These are phyloP conservation scores for Typhlichthys subterraneus DNA, from an alignment of 2,797 vertebrate species.

Conservation along the genomic window DNA sequence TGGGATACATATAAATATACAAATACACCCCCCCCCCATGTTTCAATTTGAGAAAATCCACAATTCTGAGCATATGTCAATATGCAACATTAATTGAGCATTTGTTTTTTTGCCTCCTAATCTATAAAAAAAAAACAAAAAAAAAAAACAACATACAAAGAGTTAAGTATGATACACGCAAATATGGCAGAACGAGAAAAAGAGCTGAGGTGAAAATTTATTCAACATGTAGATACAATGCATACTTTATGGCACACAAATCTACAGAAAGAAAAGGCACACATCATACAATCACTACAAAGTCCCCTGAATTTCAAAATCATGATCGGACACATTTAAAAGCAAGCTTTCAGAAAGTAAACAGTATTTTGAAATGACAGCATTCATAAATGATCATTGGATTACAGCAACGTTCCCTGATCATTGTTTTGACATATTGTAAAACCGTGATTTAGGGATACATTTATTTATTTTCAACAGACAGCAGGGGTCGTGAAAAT, in stretches of 20 bases:
- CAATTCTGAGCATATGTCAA: no score
- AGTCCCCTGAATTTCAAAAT: conserved; percentile 67
- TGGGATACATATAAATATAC: no score
- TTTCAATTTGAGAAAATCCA: no score
- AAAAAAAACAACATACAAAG: background rate
- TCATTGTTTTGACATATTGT: conserved; percentile 26
- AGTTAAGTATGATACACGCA: background rate
- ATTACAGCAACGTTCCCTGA: conserved; percentile 34
- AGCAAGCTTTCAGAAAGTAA: conserved; percentile 42
- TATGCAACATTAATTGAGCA: no score
- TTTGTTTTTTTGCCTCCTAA: no score
- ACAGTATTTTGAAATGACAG: conserved; percentile 10
- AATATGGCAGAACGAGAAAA: background rate
- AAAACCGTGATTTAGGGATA: conserved; percentile 29
- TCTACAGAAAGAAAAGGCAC: conserved; percentile 62
- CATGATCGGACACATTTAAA: conserved; percentile 58
- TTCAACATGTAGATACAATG: conserved; percentile 64
- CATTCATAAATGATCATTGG: conserved; percentile 46
- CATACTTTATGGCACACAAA: conserved; percentile 55
- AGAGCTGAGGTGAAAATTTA: conserved; percentile 59
- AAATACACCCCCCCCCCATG: no score
- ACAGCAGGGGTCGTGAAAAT: conserved; percentile 34
- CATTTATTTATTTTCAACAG: conserved; percentile 21
- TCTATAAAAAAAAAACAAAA: no score
- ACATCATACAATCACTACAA: conserved; percentile 66